These are phyloP conservation scores for Actinia tenebrosa DNA, from an alignment of 64 coral and sea anemone species.

Conservation along the genomic window DNA sequence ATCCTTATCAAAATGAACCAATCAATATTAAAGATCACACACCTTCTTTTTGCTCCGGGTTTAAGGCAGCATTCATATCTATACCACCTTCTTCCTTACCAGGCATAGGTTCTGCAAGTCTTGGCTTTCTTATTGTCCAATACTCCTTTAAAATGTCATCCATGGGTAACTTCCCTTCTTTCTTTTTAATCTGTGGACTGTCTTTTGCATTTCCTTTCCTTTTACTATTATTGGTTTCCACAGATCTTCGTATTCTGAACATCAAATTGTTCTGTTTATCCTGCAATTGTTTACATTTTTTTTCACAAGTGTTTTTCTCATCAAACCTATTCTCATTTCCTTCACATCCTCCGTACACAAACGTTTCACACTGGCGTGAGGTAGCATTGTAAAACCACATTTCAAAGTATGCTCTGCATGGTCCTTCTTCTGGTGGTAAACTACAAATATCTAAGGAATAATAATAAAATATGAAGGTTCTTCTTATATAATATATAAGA, in stretches of 20 bases:
- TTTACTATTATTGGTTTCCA: not conserved
- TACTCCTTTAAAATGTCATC: constrained; percentile 7
- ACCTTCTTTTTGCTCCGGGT: too few relatives aligned
- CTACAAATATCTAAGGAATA: not conserved
- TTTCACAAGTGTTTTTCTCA: constrained; percentile 32
- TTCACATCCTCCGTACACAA: constrained; percentile 56
- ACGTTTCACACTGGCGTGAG: constrained; percentile 42
- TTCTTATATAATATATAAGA: too few relatives aligned
- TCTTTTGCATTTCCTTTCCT: not conserved
- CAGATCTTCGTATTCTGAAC: too few relatives aligned
- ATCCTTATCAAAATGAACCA: too few relatives aligned
- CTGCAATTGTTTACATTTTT: constrained; percentile 3
- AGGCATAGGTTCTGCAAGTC: too few relatives aligned
- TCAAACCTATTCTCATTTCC: constrained; percentile 84
- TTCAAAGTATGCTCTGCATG: constrained; percentile 35
- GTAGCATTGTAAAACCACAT: constrained; percentile 66
- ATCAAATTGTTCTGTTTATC: not conserved
- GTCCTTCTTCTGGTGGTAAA: constrained; percentile 24
- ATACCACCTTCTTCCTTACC: too few relatives aligned
- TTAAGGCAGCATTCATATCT: too few relatives aligned
- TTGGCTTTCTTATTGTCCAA: not conserved
- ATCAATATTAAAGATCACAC: too few relatives aligned
- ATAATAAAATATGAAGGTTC: not conserved
- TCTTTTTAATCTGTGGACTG: not conserved
- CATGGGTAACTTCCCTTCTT: not conserved